Evolutionary conservation across 1,140 invertebrate species (phyloP).

Genomic region (Phymorhynchus buccinoides): DNA sequence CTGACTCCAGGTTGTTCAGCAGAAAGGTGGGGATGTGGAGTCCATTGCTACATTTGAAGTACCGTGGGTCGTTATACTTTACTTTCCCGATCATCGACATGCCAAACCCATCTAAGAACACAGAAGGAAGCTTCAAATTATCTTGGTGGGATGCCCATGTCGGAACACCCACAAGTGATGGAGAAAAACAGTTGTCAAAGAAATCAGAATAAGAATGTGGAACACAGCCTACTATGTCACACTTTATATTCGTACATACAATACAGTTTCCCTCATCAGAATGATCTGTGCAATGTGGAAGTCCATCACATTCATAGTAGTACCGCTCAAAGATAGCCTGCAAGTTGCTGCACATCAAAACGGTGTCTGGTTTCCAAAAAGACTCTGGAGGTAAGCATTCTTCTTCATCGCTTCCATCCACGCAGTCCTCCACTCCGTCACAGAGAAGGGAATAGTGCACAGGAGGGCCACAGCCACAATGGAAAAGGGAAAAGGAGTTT

Average conservation of each 20-base stretch:
- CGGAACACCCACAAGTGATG: too few species aligned
- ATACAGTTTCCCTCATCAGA: constrained; percentile 38
- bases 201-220: background rate
- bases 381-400: constrained; percentile 8
- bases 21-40: constrained; percentile 15
- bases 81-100: background rate
- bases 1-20: constrained; percentile 31
- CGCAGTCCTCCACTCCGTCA: constrained; percentile 37
- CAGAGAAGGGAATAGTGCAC: constrained; percentile 35
- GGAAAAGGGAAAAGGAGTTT: background rate
- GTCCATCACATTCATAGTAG: constrained; percentile 37
- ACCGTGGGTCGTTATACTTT: background rate
- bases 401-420: constrained; percentile 32
- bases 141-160: too few species aligned
- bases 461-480: background rate
- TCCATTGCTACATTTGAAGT: background rate
- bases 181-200: background rate
- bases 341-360: constrained; percentile 28
- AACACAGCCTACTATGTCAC: constrained; percentile 20
- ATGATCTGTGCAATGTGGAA: constrained; percentile 33
- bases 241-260: constrained; percentile 23
- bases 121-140: background rate
- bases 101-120: constrained; percentile 22
- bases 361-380: background rate
- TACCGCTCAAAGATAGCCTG: background rate